Conservation (phyloP, 1,140 invertebrate species). For the Zophobas atratus region DNA sequence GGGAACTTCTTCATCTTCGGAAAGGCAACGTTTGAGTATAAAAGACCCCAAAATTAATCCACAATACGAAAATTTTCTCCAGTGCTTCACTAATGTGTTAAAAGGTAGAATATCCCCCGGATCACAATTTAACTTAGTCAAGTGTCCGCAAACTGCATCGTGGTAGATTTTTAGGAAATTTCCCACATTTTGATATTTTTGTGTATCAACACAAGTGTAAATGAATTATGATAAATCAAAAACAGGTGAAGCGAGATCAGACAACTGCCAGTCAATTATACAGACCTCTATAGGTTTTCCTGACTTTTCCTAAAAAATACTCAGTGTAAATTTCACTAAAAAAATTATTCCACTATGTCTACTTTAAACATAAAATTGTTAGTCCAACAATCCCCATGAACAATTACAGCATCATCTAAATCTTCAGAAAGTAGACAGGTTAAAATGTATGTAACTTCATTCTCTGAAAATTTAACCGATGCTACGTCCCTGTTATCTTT, state of each 20-base stretch:
- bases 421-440: slow-evolving; percentile 30
- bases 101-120: not conserved
- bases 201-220: slow-evolving; percentile 10
- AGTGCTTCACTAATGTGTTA: slow-evolving; percentile 5
- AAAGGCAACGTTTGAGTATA: slow-evolving; percentile 54
- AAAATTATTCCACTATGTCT: slow-evolving; percentile 49
- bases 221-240: slow-evolving; percentile 22
- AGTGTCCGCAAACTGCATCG: not conserved
- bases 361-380: slow-evolving; percentile 60
- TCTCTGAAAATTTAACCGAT: not conserved
- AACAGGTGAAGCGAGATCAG: not conserved
- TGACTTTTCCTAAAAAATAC: slow-evolving; percentile 38
- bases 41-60: slow-evolving; percentile 65
- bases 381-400: slow-evolving; percentile 59
- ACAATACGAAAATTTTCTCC: slow-evolving; percentile 62
- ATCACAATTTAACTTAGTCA: not conserved
- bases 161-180: slow-evolving; percentile 25
- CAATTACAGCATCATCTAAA: slow-evolving; percentile 28
- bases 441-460: slow-evolving; percentile 43
- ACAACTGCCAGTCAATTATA: slow-evolving; percentile 29
- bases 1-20: slow-evolving; percentile 24
- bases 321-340: not conserved
- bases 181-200: slow-evolving; percentile 11
- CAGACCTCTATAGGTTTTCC: slow-evolving; percentile 16
- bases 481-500: not conserved